Evolutionary conservation across 2,113 vertebrate species (phyloP).

Genomic region (Patagioenas fasciata): DNA sequence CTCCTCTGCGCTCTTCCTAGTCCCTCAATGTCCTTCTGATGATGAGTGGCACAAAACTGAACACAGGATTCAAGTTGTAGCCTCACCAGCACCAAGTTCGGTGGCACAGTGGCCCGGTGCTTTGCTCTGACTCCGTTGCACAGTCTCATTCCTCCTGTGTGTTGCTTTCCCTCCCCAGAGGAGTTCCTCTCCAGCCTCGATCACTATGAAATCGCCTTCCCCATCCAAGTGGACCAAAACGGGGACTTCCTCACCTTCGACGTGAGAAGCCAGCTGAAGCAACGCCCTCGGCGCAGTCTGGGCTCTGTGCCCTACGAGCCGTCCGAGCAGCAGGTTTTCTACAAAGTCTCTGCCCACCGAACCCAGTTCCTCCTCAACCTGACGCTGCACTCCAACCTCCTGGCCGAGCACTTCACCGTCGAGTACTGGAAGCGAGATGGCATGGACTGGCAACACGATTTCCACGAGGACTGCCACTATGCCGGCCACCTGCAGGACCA

Average conservation of each 20-base stretch:
- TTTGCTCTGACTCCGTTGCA: neutral
- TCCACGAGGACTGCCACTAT: conserved; percentile 91
- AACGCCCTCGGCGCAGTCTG: conserved; percentile 73
- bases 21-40: neutral
- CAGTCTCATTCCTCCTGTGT: neutral
- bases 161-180: conserved; percentile 74
- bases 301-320: conserved; percentile 69
- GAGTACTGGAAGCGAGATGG: conserved; percentile 94
- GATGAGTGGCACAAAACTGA: too few species aligned
- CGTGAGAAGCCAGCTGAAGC: conserved; percentile 46
- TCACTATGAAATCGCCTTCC: conserved; percentile 95
- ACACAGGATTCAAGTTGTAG: too few species aligned
- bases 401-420: conserved; percentile 90
- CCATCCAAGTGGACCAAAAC: conserved; percentile 88
- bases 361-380: conserved; percentile 94
- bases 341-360: conserved; percentile 88
- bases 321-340: conserved; percentile 84
- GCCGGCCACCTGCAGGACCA: conserved; percentile 91
- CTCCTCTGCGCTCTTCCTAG: too few species aligned
- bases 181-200: conserved; percentile 92
- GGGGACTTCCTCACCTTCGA: conserved; percentile 83
- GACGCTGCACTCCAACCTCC: conserved; percentile 87
- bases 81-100: too few species aligned
- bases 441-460: conserved; percentile 91
- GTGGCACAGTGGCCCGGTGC: accelerated